Evolutionary conservation across 2,888 invertebrate species (phyloP).

Genomic region (Drosophila prostipennis): DNA sequence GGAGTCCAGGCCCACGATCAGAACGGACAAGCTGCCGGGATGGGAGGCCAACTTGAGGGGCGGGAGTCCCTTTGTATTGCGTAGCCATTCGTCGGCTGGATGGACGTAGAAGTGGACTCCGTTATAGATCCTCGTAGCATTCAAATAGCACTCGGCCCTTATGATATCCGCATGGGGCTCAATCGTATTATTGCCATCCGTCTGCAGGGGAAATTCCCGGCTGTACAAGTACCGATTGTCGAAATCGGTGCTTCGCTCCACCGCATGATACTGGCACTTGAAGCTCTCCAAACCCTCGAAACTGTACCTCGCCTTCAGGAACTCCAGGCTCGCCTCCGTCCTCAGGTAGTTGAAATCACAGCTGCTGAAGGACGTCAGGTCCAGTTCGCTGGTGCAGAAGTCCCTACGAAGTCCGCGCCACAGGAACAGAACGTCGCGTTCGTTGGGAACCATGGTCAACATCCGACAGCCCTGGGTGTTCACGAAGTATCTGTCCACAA

Average conservation of each 20-base stretch:
- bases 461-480: constrained; percentile 27
- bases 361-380: constrained; percentile 1
- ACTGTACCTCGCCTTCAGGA: neutral
- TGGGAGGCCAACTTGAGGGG: neutral
- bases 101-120: constrained; percentile 26
- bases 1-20: constrained; percentile 34
- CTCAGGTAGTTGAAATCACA: constrained; percentile 13
- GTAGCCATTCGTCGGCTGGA: neutral
- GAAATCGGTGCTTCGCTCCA: constrained; percentile 17
- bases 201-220: neutral
- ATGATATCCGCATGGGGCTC: constrained; percentile 23
- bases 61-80: neutral
- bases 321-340: neutral
- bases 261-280: constrained; percentile 20
- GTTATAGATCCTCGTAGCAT: neutral
- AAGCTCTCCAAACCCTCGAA: neutral
- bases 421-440: neutral
- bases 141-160: constrained; percentile 5
- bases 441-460: neutral
- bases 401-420: neutral
- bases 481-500: constrained; percentile 10
- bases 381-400: neutral
- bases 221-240: constrained; percentile 11
- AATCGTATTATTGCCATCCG: constrained; percentile 1
- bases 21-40: constrained; percentile 19